phyloP scores from a whole-genome alignment of 2,113 vertebrate genomes.

The Cebus imitator region DNA sequence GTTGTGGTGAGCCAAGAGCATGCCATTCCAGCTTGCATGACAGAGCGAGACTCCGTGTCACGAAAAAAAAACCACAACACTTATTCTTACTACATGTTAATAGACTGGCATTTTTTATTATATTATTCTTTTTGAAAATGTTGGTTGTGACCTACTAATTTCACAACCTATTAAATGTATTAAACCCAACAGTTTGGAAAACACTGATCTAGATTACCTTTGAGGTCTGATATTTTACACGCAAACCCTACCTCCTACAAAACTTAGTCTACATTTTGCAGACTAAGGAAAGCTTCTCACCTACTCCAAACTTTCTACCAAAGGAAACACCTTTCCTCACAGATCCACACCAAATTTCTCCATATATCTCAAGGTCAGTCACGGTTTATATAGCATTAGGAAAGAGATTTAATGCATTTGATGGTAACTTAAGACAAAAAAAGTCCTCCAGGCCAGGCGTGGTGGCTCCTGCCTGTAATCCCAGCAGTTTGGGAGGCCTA shows the following conservation, averaged over 20 bases:
- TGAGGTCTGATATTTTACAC: not conserved
- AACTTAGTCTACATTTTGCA: not conserved
- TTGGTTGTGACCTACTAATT: not conserved
- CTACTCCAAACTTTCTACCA: not conserved
- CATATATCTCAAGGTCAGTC: not conserved
- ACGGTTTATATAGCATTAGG: fast-evolving
- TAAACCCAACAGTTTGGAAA: not conserved
- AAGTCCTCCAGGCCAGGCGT: not conserved
- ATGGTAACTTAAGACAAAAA: not conserved
- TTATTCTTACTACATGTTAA: not conserved
- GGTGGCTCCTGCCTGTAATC: too few species aligned
- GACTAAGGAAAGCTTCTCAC: not conserved
- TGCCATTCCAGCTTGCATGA: too few species aligned
- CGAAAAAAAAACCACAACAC: too few species aligned
- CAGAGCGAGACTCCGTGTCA: too few species aligned
- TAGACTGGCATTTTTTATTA: not conserved
- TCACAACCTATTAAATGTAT: not conserved
- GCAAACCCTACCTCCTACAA: not conserved
- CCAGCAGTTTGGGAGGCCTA: too few species aligned
- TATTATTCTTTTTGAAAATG: not conserved
- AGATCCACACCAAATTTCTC: not conserved
- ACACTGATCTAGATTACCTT: not conserved
- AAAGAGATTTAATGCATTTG: not conserved
- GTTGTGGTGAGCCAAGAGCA: too few species aligned
- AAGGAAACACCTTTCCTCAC: not conserved